Base-by-base conservation (phyloP, 2,113 vertebrate genomes). In the Rafetus swinhoei region DNA sequence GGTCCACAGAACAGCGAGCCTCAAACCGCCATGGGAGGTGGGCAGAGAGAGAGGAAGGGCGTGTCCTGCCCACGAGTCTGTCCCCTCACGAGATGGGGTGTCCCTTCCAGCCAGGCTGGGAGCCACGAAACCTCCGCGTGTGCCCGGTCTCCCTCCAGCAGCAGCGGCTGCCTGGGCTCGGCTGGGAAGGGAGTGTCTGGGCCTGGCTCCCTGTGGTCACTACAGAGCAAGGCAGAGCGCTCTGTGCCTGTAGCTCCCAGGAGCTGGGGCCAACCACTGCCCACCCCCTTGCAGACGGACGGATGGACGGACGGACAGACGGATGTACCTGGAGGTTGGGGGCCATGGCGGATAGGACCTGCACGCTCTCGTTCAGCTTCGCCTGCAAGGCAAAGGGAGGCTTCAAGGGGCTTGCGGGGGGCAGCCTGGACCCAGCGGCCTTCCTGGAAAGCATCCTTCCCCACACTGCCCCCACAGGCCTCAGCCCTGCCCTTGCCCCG, bases 261-360 rank as follows among this genome's bases (percentile, higher is more conserved):
- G n/a, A 72, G 16, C 65, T 72, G 16, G 65, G n/a, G 18, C 65
- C 65, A n/a, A 19, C 9, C n/a, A 19, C 16, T 35, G 18, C 65
- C 8, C n/a, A 72, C 65, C 18, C 32, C 32, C 65, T 35, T 57
- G 14, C n/a, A n/a, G n/a, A n/a, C n/a, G n/a, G n/a, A n/a, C n/a
- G n/a, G n/a, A n/a, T n/a, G n/a, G n/a, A n/a, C n/a, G n/a, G 39
- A 3, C 39, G 3, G 3, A 5, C 39, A 5, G 39, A 45, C 39
- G 39, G 39, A 45, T 45, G 35, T 96, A 98, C 98, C 98, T 98
- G 97, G 65, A 98, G 95, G 2, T 65, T 85, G 0, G 95, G 97
- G 0, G 96, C 94, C 69, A 97, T 80, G 1, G 94, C 69, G 2
- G 95, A 97, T 60, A 98, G 95, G 87, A 95, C 93, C 52, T 80